Evolutionary conservation across 2,888 invertebrate species (phyloP).

Genomic region (Oscheius sp.): DNA sequence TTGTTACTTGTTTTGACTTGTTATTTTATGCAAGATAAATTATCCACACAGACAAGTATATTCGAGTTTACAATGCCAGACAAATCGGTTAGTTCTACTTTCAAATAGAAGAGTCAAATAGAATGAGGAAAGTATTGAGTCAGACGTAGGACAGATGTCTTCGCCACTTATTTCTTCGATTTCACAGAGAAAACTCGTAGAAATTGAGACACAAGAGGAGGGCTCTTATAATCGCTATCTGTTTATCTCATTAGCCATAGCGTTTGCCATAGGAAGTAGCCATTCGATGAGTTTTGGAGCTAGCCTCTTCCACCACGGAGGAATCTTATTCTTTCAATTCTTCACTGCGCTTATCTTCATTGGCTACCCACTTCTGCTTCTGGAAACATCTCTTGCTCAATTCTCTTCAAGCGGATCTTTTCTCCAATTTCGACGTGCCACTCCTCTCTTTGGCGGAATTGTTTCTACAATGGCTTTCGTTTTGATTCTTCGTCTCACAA

Average conservation of each 20-base stretch:
- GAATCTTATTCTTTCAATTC: conserved; percentile 6
- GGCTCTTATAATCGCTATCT: neutral
- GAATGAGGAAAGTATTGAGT: neutral
- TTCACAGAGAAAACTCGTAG: neutral
- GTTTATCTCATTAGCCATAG: neutral
- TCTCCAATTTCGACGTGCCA: neutral
- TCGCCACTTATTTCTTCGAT: neutral
- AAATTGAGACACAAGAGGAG: neutral
- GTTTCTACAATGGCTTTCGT: neutral
- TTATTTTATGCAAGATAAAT: neutral
- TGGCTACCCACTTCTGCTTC: neutral
- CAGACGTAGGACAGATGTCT: neutral
- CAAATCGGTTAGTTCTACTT: neutral
- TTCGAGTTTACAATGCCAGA: neutral
- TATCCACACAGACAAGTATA: neutral
- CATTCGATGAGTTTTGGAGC: neutral
- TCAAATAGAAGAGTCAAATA: too few relatives aligned
- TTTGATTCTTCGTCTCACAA: neutral
- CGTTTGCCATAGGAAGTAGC: neutral
- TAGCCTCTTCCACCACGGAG: neutral
- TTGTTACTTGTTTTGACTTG: conserved; percentile 1
- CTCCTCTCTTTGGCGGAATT: neutral
- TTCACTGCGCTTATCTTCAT: neutral
- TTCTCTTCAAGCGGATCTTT: neutral
- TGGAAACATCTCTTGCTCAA: neutral